These are phyloP conservation scores for Leptopterna dolabrata DNA, from an alignment of 2,888 invertebrate genomes.

Conservation along the genomic window DNA sequence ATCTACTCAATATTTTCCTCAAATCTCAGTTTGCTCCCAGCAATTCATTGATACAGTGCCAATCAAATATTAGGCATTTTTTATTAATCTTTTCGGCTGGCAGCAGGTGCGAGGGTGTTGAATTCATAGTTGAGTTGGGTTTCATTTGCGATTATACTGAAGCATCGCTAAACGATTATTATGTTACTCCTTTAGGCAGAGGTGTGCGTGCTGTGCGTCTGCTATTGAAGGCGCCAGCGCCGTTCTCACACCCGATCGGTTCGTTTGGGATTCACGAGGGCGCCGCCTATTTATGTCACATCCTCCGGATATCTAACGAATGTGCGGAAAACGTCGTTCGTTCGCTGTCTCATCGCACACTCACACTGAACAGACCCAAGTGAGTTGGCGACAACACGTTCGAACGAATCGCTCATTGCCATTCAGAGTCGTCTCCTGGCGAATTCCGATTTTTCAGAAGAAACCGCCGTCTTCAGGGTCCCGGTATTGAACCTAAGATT, in stretches of 20 bases:
- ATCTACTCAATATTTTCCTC: too few species aligned
- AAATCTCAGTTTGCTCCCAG: too few species aligned
- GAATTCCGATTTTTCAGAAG: background rate
- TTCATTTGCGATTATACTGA: too few species aligned
- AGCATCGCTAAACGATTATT: too few species aligned
- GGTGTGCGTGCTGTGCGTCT: too few species aligned
- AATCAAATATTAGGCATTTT: too few species aligned
- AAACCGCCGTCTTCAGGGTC: background rate
- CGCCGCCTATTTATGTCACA: background rate
- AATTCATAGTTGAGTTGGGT: too few species aligned
- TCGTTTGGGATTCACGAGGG: background rate
- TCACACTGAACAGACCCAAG: background rate
- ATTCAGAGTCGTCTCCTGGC: background rate
- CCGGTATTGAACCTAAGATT: too few species aligned
- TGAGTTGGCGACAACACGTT: background rate
- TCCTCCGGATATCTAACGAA: conserved; percentile 26
- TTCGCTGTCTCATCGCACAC: background rate
- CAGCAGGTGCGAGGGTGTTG: too few species aligned
- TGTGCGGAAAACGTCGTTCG: background rate
- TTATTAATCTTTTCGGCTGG: too few species aligned
- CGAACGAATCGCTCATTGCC: background rate
- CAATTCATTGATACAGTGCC: too few species aligned
- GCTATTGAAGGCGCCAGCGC: background rate
- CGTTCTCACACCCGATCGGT: background rate
- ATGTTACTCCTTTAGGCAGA: too few species aligned